Evolutionary conservation across 1,140 invertebrate species (phyloP).

Genomic region (Bombus picipes): DNA sequence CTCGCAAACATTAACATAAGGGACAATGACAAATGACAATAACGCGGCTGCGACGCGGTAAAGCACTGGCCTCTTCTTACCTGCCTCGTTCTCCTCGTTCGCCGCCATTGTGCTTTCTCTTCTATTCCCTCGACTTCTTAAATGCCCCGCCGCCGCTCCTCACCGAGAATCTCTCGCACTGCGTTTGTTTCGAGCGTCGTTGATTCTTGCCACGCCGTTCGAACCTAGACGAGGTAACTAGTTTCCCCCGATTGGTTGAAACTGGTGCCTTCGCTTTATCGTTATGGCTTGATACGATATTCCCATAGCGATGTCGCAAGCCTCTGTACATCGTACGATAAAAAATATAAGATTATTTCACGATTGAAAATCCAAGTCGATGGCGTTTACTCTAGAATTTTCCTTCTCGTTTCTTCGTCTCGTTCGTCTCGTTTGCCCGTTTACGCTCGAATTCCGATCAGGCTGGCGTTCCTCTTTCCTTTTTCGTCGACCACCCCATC

Average conservation of each 20-base stretch:
- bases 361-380: not conserved
- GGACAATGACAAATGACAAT: constrained; percentile 71
- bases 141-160: not conserved
- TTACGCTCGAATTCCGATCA: constrained; percentile 40
- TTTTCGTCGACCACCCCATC: constrained; percentile 44
- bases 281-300: too few relatives aligned
- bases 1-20: constrained; percentile 69
- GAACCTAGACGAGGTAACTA: not conserved
- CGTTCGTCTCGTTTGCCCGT: constrained; percentile 7
- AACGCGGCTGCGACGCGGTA: constrained; percentile 62
- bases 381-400: not conserved
- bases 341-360: not conserved
- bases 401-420: not conserved
- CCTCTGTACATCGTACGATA: not conserved
- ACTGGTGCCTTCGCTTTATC: not conserved
- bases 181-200: constrained; percentile 24
- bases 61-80: constrained; percentile 47
- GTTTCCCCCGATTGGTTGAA: not conserved
- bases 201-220: not conserved
- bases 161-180: not conserved
- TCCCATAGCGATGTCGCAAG: not conserved
- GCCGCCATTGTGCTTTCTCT: constrained; percentile 19
- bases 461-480: constrained; percentile 43
- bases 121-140: constrained; percentile 24
- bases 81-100: not conserved